Percentiles rank a stretch among this genome's conserved stretches.
These are phyloP conservation scores for Crocidura indochinensis DNA, from an alignment of 2,797 vertebrate genomes.

Conservation along the genomic window DNA sequence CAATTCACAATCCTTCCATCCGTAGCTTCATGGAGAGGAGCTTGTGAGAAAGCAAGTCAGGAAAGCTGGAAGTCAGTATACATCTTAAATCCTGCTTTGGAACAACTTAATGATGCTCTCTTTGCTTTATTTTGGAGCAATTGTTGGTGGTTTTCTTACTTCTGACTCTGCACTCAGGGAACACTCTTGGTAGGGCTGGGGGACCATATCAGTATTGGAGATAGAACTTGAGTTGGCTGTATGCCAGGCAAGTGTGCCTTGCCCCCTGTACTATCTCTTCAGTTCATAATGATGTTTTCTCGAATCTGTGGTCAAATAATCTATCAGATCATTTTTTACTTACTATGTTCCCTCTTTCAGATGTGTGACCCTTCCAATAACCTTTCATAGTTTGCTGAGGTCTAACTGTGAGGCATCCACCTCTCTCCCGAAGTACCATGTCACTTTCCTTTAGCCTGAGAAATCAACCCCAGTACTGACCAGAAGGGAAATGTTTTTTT, in stretches of 20 bases:
- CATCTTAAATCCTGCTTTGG: constrained; percentile 25
- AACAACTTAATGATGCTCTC: constrained; percentile 20
- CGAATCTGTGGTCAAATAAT: background rate
- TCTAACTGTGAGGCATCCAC: background rate
- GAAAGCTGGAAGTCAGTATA: background rate
- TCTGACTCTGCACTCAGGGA: too few species aligned
- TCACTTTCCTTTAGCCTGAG: background rate
- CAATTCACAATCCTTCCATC: background rate
- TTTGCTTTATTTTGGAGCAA: too few species aligned
- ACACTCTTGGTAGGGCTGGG: too few species aligned
- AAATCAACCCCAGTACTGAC: background rate
- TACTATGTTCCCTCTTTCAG: background rate
- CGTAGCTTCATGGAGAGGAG: background rate
- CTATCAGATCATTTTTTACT: too few species aligned
- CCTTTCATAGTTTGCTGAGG: background rate
- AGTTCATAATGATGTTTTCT: too few species aligned
- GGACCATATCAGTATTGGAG: too few species aligned
- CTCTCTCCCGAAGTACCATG: background rate
- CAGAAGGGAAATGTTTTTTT: background rate
- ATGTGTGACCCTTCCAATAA: background rate
- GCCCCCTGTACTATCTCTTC: too few species aligned
- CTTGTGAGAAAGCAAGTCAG: constrained; percentile 27
- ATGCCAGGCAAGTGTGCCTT: too few species aligned
- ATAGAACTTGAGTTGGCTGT: too few species aligned
- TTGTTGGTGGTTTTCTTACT: too few species aligned